A percentile compares a stretch with the other conserved stretches of the same genome.
Evolutionary conservation across 2,888 invertebrate species (phyloP).

Genomic region (Cosmia pyralina): DNA sequence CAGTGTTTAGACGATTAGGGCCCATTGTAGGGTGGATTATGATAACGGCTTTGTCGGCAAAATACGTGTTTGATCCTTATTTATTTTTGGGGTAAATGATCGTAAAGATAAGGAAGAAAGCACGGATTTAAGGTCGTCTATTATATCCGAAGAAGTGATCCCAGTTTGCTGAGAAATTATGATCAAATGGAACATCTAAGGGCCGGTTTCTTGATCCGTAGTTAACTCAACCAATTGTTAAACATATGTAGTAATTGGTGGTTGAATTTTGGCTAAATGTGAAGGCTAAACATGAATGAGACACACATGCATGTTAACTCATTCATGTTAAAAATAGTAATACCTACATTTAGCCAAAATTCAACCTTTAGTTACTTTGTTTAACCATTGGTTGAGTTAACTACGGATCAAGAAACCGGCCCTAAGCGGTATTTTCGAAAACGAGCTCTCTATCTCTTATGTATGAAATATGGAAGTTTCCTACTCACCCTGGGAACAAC

Average conservation of each 20-base stretch:
- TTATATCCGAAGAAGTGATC: not conserved
- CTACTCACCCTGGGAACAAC: constrained; percentile 11
- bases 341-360: no score
- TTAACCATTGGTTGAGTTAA: no score
- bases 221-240: no score
- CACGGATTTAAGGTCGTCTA: not conserved
- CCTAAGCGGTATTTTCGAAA: not conserved
- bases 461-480: not conserved
- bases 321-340: no score
- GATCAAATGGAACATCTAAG: no score
- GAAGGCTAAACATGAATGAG: no score
- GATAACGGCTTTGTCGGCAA: not conserved
- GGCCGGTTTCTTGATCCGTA: no score
- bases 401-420: no score
- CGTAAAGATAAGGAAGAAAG: not conserved
- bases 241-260: no score
- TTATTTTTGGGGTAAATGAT: constrained; percentile 1
- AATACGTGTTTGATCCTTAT: not conserved
- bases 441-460: not conserved
- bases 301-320: no score
- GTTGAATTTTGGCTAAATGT: no score
- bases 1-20: constrained; percentile 1
- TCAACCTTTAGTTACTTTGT: no score
- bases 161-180: not conserved
- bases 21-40: constrained; percentile 2